Evolutionary conservation across 1,140 invertebrate genomes (phyloP).

Genomic region (Lordiphosa collinella): DNA sequence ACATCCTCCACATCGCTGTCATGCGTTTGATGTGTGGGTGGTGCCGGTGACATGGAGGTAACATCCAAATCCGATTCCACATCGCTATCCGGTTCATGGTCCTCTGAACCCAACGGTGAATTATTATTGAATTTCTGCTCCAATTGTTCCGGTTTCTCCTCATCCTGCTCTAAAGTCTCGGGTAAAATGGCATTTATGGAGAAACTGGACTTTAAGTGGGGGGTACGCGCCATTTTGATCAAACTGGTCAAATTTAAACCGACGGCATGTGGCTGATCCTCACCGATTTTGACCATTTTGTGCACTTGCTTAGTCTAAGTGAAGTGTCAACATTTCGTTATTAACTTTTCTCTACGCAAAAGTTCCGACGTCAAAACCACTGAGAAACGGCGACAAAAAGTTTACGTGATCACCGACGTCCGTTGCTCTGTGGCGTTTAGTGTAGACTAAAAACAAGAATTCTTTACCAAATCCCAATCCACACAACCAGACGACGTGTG

Average conservation of each 20-base stretch:
- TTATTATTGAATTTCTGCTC: conserved; percentile 20
- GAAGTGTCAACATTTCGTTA: conserved; percentile 14
- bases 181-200: conserved; percentile 87
- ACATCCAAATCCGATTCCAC: conserved; percentile 89
- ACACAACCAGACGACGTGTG: conserved; percentile 35
- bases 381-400: conserved; percentile 14
- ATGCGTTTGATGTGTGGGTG: conserved; percentile 18
- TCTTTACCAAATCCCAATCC: conserved; percentile 17
- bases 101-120: conserved; percentile 63
- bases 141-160: conserved; percentile 23
- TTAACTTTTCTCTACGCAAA: conserved; percentile 2
- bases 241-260: conserved; percentile 57
- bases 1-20: conserved; percentile 52
- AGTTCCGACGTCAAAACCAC: conserved; percentile 9
- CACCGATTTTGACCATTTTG: conserved; percentile 71
- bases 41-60: conserved; percentile 82
- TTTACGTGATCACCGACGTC: conserved; percentile 49
- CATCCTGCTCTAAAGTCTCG: conserved; percentile 81
- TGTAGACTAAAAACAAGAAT: conserved; percentile 72
- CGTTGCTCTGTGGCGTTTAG: conserved; percentile 64
- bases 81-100: conserved; percentile 80
- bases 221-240: conserved; percentile 82
- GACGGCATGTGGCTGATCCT: conserved; percentile 47
- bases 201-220: conserved; percentile 85
- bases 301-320: conserved; percentile 1